A percentile compares a stretch with the other conserved stretches of the same genome.
These are phyloP conservation scores for Drosophila nikananu DNA, from an alignment of 1,140 invertebrate genomes.

Conservation along the genomic window DNA sequence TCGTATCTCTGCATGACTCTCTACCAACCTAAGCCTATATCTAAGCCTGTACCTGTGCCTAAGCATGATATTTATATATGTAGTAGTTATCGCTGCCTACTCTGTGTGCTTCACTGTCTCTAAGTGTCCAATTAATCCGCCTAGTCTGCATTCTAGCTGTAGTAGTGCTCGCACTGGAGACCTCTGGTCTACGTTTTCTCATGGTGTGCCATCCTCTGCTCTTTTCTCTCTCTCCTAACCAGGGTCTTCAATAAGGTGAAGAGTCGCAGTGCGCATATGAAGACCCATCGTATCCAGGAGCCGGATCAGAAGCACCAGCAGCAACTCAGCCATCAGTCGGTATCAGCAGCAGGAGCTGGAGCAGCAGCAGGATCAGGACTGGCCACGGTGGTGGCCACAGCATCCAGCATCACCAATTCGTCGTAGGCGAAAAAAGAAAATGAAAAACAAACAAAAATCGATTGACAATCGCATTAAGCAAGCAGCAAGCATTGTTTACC, in stretches of 20 bases:
- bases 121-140: constrained; percentile 55
- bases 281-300: constrained; percentile 95
- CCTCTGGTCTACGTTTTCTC: constrained; percentile 32
- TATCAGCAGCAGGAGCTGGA: constrained; percentile 18
- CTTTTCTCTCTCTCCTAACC: constrained; percentile 69
- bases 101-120: constrained; percentile 54
- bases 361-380: constrained; percentile 16
- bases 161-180: neutral
- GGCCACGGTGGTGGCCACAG: constrained; percentile 11
- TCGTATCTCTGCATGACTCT: constrained; percentile 62
- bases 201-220: constrained; percentile 30
- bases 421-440: constrained; percentile 29
- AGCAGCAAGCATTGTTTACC: constrained; percentile 75
- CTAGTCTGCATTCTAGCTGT: constrained; percentile 22
- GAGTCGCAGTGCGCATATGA: constrained; percentile 99
- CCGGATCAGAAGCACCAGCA: constrained; percentile 86
- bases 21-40: neutral
- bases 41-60: constrained; percentile 3
- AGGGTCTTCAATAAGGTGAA: constrained; percentile 99
- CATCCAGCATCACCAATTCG: constrained; percentile 41
- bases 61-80: constrained; percentile 13
- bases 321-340: constrained; percentile 30
- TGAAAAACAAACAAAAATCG: constrained; percentile 44
- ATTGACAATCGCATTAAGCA: constrained; percentile 80
- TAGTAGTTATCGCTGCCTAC: constrained; percentile 33